Evolutionary conservation across 1,140 invertebrate genomes (phyloP).

Genomic region (Pseudomyrmex sp.): DNA sequence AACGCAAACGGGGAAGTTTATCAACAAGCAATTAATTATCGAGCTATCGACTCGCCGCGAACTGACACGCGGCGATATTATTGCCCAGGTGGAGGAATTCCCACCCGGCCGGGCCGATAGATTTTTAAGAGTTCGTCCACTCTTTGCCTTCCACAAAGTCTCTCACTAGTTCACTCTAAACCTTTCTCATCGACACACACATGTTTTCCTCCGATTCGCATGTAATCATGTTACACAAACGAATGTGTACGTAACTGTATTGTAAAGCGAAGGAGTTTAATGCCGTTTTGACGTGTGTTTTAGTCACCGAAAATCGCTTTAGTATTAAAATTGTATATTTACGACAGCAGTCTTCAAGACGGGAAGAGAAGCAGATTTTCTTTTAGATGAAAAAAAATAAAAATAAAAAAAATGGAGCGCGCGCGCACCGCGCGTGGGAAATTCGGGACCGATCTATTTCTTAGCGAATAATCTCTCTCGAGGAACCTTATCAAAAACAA

Average conservation of each 20-base stretch:
- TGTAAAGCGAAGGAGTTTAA: constrained; percentile 25
- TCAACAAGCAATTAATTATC: constrained; percentile 71
- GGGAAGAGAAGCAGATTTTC: constrained; percentile 23
- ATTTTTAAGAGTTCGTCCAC: constrained; percentile 75
- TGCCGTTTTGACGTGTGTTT: constrained; percentile 17
- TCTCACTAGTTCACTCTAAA: constrained; percentile 71
- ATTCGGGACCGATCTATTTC: constrained; percentile 64
- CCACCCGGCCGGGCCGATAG: constrained; percentile 60
- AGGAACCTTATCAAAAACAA: constrained; percentile 45
- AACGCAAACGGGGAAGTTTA: constrained; percentile 36
- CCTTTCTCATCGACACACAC: constrained; percentile 66
- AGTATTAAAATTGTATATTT: constrained; percentile 17
- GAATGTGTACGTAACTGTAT: constrained; percentile 42
- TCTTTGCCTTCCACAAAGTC: constrained; percentile 78
- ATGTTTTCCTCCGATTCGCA: constrained; percentile 57
- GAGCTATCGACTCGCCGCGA: constrained; percentile 51
- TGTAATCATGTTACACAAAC: constrained; percentile 63
- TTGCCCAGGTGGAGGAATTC: background rate
- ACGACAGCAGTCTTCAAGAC: constrained; percentile 22
- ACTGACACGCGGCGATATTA: background rate
- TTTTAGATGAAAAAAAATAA: constrained; percentile 17
- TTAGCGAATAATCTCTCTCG: constrained; percentile 65
- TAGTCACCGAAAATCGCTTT: constrained; percentile 52
- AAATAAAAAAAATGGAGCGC: background rate
- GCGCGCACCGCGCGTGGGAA: constrained; percentile 36